Evolutionary conservation across 2,113 vertebrate genomes (phyloP).

Genomic region (Brienomyrus brachyistius): DNA sequence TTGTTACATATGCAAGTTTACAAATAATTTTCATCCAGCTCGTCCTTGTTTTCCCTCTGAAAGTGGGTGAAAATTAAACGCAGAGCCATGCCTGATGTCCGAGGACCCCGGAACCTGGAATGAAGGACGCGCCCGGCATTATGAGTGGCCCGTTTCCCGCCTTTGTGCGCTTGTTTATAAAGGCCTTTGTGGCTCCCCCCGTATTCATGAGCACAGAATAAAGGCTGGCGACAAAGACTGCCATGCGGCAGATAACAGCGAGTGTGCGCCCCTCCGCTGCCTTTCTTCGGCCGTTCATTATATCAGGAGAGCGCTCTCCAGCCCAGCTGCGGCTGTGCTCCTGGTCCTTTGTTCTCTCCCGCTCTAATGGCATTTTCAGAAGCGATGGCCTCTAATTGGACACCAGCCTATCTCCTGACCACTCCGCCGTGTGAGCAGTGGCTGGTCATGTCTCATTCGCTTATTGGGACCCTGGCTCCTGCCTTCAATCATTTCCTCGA

Average conservation of each 20-base stretch:
- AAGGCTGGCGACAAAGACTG: background rate
- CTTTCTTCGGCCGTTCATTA: constrained; percentile 7
- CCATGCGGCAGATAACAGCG: constrained; percentile 6
- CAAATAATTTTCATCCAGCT: background rate
- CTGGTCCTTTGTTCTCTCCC: background rate
- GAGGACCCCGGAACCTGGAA: background rate
- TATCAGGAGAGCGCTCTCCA: constrained; percentile 16
- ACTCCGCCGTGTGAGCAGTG: background rate
- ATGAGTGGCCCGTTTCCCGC: background rate
- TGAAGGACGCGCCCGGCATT: background rate
- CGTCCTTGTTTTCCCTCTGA: background rate
- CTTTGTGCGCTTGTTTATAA: constrained; percentile 4
- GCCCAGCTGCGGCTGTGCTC: background rate
- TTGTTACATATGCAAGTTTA: background rate
- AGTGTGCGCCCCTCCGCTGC: background rate
- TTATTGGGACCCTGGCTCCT: constrained; percentile 50
- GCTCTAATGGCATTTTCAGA: constrained; percentile 4
- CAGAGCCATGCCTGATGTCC: background rate
- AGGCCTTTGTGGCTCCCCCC: background rate
- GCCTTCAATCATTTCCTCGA: constrained; percentile 75
- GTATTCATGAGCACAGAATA: constrained; percentile 18
- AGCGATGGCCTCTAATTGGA: constrained; percentile 4
- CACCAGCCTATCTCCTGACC: background rate
- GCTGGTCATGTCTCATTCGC: background rate
- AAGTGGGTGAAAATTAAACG: background rate